Evolutionary conservation across 2,888 invertebrate genomes (phyloP), one percentile per base, ranked within the genome.

Genomic region (Eristalis tenax): DNA sequence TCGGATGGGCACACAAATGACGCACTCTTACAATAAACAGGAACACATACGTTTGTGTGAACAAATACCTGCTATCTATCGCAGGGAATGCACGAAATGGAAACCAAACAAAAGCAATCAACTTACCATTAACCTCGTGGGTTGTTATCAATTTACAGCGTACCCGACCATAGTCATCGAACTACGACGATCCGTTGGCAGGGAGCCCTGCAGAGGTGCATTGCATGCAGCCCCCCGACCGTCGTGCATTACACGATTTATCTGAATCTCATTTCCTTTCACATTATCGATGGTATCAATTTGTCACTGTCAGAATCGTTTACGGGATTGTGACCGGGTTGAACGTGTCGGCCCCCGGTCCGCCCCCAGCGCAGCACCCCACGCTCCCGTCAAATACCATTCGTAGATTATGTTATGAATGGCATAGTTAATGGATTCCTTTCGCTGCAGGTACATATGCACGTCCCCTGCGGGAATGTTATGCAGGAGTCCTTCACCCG

Each of bases 271-370:
- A 63, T 77, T 77, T 83, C 71, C 71, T 40, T 70, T 56, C 35
- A 61, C 71, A 68, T 66, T 77, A 83, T 77, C 70, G 76, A 70
- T 82, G 71, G 66, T 74, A 81, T 81, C 80, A 75, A 81, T 81
- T 69, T 81, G 81, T 81, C 75, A 81, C 81, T 81, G 81, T 73
- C 81, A 75, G 69, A 81, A 64, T 65, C 81, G 28, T 63, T 73
- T 83, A 77, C 66, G 50, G 69, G 64, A 35, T 57, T 38, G 56
- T 43, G 63, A 66, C 68, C 68, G 63, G 69, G 64, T 75, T 66
- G 50, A 77, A 50, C 18, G 8, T 8, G 50, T 8, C 8, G 18
- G 8, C 8, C n/a, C 18, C 6, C 18, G 18, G 1, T 1, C 18
- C 8, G 8, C 8, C 50, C 50, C 50, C 26, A 26, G 26, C 26